These are phyloP conservation scores for Phataginus tricuspis DNA, from an alignment of 2,797 vertebrate species.

Conservation along the genomic window DNA sequence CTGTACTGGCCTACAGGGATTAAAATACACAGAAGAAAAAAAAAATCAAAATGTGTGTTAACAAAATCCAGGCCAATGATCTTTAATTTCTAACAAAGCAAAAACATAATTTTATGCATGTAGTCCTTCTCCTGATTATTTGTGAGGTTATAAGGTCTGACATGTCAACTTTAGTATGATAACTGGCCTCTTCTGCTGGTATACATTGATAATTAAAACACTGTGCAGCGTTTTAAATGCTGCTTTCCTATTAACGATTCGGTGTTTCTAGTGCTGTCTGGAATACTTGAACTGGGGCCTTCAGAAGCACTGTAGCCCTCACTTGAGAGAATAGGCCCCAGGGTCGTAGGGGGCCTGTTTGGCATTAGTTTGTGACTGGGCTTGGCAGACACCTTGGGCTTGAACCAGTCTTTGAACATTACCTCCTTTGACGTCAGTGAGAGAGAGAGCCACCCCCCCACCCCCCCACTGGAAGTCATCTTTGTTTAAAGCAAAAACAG, in stretches of 20 bases:
- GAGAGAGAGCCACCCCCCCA: neutral
- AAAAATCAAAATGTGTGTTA: no score
- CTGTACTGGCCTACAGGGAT: neutral
- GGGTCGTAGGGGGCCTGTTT: neutral
- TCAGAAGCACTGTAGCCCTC: neutral
- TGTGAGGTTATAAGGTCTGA: neutral
- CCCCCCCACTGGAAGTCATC: neutral
- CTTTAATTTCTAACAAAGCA: conserved; percentile 43
- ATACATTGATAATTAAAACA: neutral
- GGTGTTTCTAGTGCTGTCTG: neutral
- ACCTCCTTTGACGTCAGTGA: neutral
- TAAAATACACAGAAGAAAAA: no score
- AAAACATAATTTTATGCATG: neutral
- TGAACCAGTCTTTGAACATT: neutral
- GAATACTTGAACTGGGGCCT: neutral
- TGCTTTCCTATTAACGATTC: neutral
- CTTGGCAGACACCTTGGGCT: neutral
- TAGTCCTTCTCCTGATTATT: conserved; percentile 10
- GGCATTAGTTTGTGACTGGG: neutral
- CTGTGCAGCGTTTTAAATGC: neutral
- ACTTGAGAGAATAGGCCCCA: neutral
- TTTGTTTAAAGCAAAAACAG: neutral
- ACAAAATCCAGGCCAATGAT: neutral
- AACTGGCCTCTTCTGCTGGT: neutral
- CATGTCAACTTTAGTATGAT: neutral